Evolutionary conservation across 1,140 invertebrate species (phyloP), one percentile per base, ranked within the genome.

Genomic region (Camponotus floridanus): DNA sequence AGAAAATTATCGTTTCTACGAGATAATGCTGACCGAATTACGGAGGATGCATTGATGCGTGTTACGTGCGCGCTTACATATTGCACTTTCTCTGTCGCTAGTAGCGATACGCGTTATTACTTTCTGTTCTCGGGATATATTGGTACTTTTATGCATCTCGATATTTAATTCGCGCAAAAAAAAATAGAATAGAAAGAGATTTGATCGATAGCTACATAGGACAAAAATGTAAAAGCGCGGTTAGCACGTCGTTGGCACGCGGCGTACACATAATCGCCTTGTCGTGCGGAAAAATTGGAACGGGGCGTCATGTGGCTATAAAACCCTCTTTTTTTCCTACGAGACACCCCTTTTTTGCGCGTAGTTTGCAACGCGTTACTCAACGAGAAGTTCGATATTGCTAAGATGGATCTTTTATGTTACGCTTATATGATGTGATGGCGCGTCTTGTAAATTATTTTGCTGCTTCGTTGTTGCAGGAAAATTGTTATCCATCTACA

Each of bases 251-350:
- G 45, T 36, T 13, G 65, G 36, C 64, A 62, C 62, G 42, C 67
- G 67, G 81, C 73, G 62, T 61, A 76, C 73, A 65, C 81, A 57
- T 85, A 85, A 85, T 85, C 71, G 81, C 73, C 39, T 26, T 61
- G 74, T 85, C 59, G 81, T 78, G 70, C 33, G 74, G 74, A 85
- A 78, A 85, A 85, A 85, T 85, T 85, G 26, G 42, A 59, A 39
- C 73, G 42, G 61, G 26, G 59, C 61, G 73, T 85, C 45, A 65
- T 31, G 81, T 45, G 73, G 45, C 33, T 65, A 73, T 78, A 57
- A 26, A 62, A 61, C 18, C 71, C 55, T 26, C 48, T 21, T 42
- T 45, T 81, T 36, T 73, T 26, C 13, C 79, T 31, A 15, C 65
- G 18, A 33, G 55, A 48, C 13, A 74, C 26, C 57, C 68, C 51